Evolutionary conservation across 2,888 invertebrate genomes (phyloP), one percentile per base, ranked within the genome.

Genomic region (Empis livida): DNA sequence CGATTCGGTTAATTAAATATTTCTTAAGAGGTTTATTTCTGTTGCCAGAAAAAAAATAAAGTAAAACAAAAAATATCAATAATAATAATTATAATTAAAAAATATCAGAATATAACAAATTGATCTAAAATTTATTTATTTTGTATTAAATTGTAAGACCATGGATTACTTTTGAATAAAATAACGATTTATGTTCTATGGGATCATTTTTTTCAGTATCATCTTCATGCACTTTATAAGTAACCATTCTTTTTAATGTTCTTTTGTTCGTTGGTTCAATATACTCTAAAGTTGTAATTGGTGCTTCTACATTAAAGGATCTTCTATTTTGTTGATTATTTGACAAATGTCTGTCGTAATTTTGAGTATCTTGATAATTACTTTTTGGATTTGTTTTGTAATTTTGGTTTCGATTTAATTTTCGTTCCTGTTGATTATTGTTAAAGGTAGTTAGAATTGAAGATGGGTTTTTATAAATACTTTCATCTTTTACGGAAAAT

Each of bases 161-260:
- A 35, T 35, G 4, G 5, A 35, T 35, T 10, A 41, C 14, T 41
- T 41, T 41, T 23, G 41, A 41, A 41, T 41, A 41, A 41, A 41
- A 27, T 23, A 41, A n/a, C 9, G 35, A 35, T 35, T 35, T 35
- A 35, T n/a, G 10, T 35, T 27, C 39, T 17, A 17, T 23, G n/a
- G 41, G 14, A 41, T 41, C 41, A n/a, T 27, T 41, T 23, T 41
- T 5, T 27, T 27, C 41, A 39, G 11, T 17, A n/a, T 17, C 10
- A n/a, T 17, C 10, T 5, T 39, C 39, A 39, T 17, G 16, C 5
- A 27, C 23, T 35, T 35, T n/a, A 5, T n/a, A 23, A 2, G 10
- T 41, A n/a, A 41, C 17, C 41, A 41, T 41, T 16, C 41, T 20
- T 27, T 41, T 41, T 27, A 41, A 41, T 27, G 41, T 41, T 27